These are phyloP conservation scores for Macrobrachium nipponense DNA, from an alignment of 1,140 invertebrate genomes.

Conservation along the genomic window DNA sequence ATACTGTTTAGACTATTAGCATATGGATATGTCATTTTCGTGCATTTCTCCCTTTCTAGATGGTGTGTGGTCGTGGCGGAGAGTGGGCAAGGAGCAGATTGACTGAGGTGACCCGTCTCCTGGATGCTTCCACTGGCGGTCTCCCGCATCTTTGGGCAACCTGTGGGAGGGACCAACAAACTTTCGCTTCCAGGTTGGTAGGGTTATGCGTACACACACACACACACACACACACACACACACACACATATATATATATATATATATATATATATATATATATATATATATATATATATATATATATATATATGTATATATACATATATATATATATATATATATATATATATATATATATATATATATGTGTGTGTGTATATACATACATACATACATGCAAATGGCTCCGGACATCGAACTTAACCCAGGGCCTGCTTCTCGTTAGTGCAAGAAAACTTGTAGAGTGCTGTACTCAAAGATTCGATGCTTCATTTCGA, in stretches of 20 bases:
- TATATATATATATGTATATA: background rate
- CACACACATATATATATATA: too few relatives aligned
- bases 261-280: too few relatives aligned
- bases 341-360: constrained; percentile 14
- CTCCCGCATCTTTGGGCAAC: constrained; percentile 43
- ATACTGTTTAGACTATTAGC: background rate
- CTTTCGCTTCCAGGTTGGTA: constrained; percentile 37
- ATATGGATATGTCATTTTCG: background rate
- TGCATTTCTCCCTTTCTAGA: background rate
- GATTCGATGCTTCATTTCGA: too few relatives aligned
- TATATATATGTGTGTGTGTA: background rate
- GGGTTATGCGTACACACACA: too few relatives aligned
- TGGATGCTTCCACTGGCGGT: constrained; percentile 42
- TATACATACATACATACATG: background rate
- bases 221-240: too few relatives aligned
- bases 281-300: too few relatives aligned
- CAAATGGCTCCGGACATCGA: background rate
- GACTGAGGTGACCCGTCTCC: constrained; percentile 24
- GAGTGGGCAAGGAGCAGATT: constrained; percentile 38
- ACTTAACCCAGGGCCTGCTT: too few relatives aligned
- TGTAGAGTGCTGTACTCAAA: too few relatives aligned
- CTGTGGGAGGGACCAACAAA: constrained; percentile 34
- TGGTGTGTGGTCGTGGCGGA: constrained; percentile 56
- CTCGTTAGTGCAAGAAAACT: too few relatives aligned
- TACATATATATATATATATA: background rate